Percentiles rank a stretch among this genome's conserved stretches.
phyloP scores from a whole-genome alignment of 1,140 invertebrate genomes.

The Drosophila teissieri region DNA sequence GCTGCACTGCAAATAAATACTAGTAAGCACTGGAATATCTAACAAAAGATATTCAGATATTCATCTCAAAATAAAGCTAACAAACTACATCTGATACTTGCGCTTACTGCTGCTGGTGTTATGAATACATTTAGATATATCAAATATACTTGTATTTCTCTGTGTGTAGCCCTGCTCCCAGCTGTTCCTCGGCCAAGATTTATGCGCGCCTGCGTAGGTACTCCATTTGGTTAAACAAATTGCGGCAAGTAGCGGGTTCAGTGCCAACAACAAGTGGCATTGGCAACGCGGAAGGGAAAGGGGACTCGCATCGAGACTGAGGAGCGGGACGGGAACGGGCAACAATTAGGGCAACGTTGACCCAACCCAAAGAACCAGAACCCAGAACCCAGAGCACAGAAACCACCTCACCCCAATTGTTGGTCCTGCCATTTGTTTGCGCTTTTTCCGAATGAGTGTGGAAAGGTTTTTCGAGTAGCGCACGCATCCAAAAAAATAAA shows the following conservation, averaged over 20 bases:
- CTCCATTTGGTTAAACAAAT: constrained; percentile 69
- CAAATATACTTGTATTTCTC: background rate
- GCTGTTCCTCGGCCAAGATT: constrained; percentile 53
- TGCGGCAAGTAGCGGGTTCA: constrained; percentile 56
- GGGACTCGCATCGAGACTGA: background rate
- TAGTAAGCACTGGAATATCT: background rate
- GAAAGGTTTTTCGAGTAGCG: constrained; percentile 65
- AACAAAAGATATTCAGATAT: too few species aligned
- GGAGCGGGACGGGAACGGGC: constrained; percentile 26
- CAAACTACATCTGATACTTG: too few species aligned
- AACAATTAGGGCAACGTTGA: constrained; percentile 71
- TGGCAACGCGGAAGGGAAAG: background rate
- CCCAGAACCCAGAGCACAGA: background rate
- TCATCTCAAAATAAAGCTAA: too few species aligned
- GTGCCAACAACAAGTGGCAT: constrained; percentile 24
- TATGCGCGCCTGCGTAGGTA: constrained; percentile 57
- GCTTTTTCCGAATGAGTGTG: constrained; percentile 30
- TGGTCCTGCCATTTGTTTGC: constrained; percentile 23
- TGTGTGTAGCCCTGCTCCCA: constrained; percentile 27
- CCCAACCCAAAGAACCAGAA: constrained; percentile 38
- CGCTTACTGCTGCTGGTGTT: too few species aligned
- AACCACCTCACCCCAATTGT: constrained; percentile 19
- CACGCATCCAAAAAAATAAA: constrained; percentile 37
- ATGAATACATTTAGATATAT: background rate
- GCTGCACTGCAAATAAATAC: constrained; percentile 13